These are phyloP conservation scores for Drosophila hamatofila DNA, from an alignment of 2,888 invertebrate genomes.

Conservation along the genomic window DNA sequence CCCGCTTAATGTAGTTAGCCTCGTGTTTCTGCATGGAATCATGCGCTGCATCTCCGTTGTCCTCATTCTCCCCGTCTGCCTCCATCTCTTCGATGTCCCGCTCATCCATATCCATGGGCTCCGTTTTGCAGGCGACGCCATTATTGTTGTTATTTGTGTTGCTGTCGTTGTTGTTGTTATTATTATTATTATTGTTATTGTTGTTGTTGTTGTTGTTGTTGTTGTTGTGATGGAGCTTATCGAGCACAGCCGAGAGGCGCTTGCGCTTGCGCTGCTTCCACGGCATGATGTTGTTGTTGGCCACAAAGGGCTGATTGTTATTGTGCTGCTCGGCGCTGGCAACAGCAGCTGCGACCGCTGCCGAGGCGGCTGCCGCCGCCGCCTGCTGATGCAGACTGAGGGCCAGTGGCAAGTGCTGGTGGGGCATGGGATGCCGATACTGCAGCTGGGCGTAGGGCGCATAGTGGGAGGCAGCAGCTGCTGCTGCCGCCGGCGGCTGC, in stretches of 20 bases:
- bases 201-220: constrained; percentile 85
- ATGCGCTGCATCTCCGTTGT: constrained; percentile 41
- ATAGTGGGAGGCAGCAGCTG: constrained; percentile 64
- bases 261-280: constrained; percentile 91
- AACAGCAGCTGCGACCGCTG: constrained; percentile 65
- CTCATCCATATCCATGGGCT: constrained; percentile 74
- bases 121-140: constrained; percentile 66
- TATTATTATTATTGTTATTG: constrained; percentile 77
- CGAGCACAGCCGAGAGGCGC: constrained; percentile 92
- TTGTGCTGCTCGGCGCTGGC: constrained; percentile 81
- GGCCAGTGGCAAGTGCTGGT: constrained; percentile 79
- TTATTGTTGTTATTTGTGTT: constrained; percentile 72
- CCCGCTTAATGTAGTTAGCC: constrained; percentile 68
- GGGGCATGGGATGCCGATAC: constrained; percentile 74
- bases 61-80: constrained; percentile 44
- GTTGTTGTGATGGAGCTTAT: constrained; percentile 89
- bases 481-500: constrained; percentile 51
- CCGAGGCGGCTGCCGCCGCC: constrained; percentile 78
- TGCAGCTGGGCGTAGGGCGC: constrained; percentile 73
- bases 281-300: constrained; percentile 88
- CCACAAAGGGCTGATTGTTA: constrained; percentile 87
- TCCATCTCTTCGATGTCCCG: constrained; percentile 44
- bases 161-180: constrained; percentile 14
- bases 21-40: constrained; percentile 43
- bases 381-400: constrained; percentile 81